A percentile compares a stretch with the other conserved stretches of the same genome.
These are phyloP conservation scores for Tamandua tetradactyla DNA, from an alignment of 2,797 vertebrate genomes.

Conservation along the genomic window DNA sequence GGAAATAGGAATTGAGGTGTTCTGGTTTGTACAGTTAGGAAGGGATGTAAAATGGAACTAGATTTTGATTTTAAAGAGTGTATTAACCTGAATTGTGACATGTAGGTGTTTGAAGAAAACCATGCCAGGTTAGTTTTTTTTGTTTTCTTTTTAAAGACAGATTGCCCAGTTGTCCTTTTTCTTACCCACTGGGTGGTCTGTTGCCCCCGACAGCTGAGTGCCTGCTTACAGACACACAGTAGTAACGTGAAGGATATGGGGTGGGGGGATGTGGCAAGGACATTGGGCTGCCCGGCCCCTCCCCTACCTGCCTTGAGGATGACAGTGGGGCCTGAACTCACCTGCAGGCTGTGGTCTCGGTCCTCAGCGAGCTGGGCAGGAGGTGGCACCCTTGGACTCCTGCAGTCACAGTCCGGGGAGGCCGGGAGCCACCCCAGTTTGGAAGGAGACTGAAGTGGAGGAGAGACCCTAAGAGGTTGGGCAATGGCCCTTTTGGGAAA, in stretches of 20 bases:
- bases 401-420: background rate
- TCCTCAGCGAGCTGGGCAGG: background rate
- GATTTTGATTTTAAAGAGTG: conserved; percentile 74
- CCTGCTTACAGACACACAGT: conserved; percentile 8
- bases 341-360: background rate
- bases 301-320: background rate
- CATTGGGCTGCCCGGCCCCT: background rate
- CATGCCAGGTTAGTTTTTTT: conserved; percentile 57
- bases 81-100: conserved; percentile 87
- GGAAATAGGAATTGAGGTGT: background rate
- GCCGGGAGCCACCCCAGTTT: background rate
- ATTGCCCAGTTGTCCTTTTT: conserved; percentile 22
- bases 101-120: conserved; percentile 82
- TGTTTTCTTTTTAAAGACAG: conserved; percentile 9
- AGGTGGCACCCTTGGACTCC: background rate
- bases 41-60: conserved; percentile 79
- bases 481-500: background rate
- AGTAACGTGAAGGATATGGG: background rate
- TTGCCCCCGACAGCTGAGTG: background rate
- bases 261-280: background rate
- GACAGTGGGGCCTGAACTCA: background rate
- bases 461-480: background rate
- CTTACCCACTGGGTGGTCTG: conserved; percentile 46
- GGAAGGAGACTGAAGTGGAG: background rate
- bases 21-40: conserved; percentile 88